Evolutionary conservation across 2,888 invertebrate genomes (phyloP).

Genomic region (Thera obeliscata): DNA sequence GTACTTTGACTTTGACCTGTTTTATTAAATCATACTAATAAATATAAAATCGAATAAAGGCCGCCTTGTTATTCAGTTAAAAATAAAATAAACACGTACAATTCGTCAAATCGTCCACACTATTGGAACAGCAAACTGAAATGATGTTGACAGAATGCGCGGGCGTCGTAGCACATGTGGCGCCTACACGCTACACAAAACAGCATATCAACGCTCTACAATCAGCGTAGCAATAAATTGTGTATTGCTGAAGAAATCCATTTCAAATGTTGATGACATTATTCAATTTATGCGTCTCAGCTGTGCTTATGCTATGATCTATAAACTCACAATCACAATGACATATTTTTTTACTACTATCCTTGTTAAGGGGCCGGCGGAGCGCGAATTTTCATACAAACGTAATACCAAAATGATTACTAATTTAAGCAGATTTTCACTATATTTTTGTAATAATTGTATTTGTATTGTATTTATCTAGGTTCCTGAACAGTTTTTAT

Average conservation of each 20-base stretch:
- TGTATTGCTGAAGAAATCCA: slow-evolving; percentile 53
- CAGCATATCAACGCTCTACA: slow-evolving; percentile 56
- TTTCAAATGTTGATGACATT: slow-evolving; percentile 43
- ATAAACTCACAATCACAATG: neutral
- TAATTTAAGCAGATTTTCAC: too few relatives aligned
- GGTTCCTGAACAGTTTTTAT: too few relatives aligned
- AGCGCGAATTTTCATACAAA: too few relatives aligned
- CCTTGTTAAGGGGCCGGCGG: too few relatives aligned
- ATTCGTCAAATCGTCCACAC: neutral
- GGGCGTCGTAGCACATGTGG: slow-evolving; percentile 61
- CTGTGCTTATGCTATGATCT: neutral
- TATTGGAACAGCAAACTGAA: slow-evolving; percentile 6
- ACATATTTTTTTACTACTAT: too few relatives aligned
- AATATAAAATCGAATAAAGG: too few relatives aligned
- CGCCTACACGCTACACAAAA: slow-evolving; percentile 65
- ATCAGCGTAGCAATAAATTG: slow-evolving; percentile 63
- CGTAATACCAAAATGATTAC: too few relatives aligned
- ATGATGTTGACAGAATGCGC: slow-evolving; percentile 47
- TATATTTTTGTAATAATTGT: too few relatives aligned
- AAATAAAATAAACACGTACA: neutral
- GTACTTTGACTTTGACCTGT: too few relatives aligned
- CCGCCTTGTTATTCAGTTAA: too few relatives aligned
- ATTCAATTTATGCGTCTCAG: slow-evolving; percentile 13
- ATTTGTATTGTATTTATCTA: too few relatives aligned
- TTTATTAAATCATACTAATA: too few relatives aligned